phyloP scores from a whole-genome alignment of 2,797 vertebrate species.

The Rachycentron canadum region DNA sequence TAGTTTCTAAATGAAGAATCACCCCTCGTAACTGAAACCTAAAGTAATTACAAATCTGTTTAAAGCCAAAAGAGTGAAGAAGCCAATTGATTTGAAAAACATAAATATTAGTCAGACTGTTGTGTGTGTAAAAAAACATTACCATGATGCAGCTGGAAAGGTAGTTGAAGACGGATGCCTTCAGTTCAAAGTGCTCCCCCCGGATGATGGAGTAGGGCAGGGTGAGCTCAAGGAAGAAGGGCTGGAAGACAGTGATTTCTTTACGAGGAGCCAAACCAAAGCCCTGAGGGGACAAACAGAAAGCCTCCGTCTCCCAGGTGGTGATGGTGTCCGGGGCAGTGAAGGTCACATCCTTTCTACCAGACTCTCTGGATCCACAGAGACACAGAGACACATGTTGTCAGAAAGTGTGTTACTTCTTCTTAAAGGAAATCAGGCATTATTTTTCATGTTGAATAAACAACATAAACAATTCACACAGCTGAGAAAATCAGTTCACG shows the following conservation, averaged over 20 bases:
- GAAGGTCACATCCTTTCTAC: constrained; percentile 58
- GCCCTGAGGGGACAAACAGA: constrained; percentile 80
- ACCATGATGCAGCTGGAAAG: constrained; percentile 85
- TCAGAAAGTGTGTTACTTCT: too few relatives aligned
- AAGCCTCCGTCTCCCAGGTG: constrained; percentile 83
- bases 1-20: too few relatives aligned
- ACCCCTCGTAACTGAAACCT: too few relatives aligned
- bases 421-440: too few relatives aligned
- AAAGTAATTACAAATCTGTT: too few relatives aligned
- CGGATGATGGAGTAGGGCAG: constrained; percentile 87
- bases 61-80: too few relatives aligned
- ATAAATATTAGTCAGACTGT: too few relatives aligned
- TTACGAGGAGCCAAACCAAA: constrained; percentile 83
- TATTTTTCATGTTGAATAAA: too few relatives aligned
- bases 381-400: too few relatives aligned
- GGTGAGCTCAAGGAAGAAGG: constrained; percentile 86
- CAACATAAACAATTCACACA: too few relatives aligned
- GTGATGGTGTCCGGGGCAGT: constrained; percentile 85
- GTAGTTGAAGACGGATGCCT: constrained; percentile 84
- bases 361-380: constrained; percentile 70
- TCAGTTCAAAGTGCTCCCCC: constrained; percentile 86
- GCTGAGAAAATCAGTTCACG: too few relatives aligned
- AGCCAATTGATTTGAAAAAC: too few relatives aligned
- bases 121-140: constrained; percentile 12
- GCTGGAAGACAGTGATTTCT: constrained; percentile 84